phyloP scores from a whole-genome alignment of 1,140 invertebrate genomes.

The Drosophila biarmipes region DNA sequence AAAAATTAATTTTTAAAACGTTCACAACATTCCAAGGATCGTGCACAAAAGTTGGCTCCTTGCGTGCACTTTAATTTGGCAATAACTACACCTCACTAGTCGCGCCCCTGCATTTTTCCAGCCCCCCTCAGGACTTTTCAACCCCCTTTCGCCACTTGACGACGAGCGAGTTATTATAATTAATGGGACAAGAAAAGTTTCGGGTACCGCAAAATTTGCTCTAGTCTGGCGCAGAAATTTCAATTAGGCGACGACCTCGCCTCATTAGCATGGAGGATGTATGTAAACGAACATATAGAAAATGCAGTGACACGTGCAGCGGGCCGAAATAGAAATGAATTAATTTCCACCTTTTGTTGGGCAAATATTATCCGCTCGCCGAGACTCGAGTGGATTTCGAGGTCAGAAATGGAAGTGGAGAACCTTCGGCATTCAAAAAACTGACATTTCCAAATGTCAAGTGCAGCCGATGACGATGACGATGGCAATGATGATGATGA shows the following conservation, averaged over 20 bases:
- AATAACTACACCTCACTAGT: background rate
- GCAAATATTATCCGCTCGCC: constrained; percentile 22
- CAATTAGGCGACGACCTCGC: constrained; percentile 34
- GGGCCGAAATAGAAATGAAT: constrained; percentile 14
- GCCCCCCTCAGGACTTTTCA: background rate
- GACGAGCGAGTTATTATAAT: constrained; percentile 40
- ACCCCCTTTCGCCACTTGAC: constrained; percentile 3
- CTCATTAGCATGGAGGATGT: constrained; percentile 25
- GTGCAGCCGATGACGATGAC: constrained; percentile 3
- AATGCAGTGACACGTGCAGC: background rate
- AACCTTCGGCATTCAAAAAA: constrained; percentile 26
- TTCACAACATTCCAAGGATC: background rate
- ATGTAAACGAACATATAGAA: background rate
- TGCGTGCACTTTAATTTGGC: constrained; percentile 23
- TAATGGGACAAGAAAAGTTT: constrained; percentile 22
- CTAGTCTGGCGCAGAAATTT: constrained; percentile 21
- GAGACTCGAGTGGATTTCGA: background rate
- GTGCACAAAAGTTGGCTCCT: constrained; percentile 25
- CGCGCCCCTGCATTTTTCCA: constrained; percentile 2
- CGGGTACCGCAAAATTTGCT: constrained; percentile 11
- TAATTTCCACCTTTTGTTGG: constrained; percentile 21
- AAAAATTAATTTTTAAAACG: background rate
- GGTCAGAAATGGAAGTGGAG: constrained; percentile 12
- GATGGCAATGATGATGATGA: background rate
- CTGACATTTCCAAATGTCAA: constrained; percentile 24